These are phyloP conservation scores for Megatriorchis doriae DNA, from an alignment of 2,113 vertebrate species.

Conservation along the genomic window DNA sequence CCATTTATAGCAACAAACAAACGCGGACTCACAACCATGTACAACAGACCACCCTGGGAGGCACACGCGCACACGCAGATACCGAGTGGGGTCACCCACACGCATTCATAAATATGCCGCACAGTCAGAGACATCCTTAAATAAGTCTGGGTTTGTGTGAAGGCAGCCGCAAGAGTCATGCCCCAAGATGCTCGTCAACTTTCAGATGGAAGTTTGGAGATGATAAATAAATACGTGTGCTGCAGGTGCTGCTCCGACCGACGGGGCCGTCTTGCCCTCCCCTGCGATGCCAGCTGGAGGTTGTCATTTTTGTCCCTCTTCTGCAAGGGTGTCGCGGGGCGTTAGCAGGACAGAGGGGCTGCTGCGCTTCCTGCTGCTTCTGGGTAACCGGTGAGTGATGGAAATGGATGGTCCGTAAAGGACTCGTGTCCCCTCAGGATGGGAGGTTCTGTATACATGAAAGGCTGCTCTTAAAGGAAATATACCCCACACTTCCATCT, in stretches of 20 bases:
- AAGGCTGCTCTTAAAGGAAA: not conserved
- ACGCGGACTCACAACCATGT: fast-evolving
- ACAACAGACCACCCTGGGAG: not conserved
- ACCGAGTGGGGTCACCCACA: not conserved
- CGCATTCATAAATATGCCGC: fast-evolving
- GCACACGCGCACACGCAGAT: fast-evolving
- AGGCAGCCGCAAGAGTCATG: fast-evolving
- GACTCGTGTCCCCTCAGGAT: not conserved
- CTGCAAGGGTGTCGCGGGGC: not conserved
- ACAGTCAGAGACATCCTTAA: not conserved
- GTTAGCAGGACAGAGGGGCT: not conserved
- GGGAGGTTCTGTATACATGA: not conserved
- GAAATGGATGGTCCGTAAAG: not conserved
- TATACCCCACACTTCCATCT: not conserved
- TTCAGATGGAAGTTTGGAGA: not conserved
- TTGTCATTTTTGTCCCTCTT: not conserved
- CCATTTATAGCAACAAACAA: constrained; percentile 20
- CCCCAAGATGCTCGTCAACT: not conserved
- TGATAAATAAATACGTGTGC: not conserved
- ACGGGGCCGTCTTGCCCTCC: not conserved
- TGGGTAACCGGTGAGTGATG: not conserved
- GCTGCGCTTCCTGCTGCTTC: not conserved
- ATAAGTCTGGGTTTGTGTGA: not conserved
- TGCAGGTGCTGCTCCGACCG: not conserved
- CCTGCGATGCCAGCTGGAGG: not conserved